phyloP scores from a whole-genome alignment of 2,797 vertebrate species.

The Poecilia velifera region DNA sequence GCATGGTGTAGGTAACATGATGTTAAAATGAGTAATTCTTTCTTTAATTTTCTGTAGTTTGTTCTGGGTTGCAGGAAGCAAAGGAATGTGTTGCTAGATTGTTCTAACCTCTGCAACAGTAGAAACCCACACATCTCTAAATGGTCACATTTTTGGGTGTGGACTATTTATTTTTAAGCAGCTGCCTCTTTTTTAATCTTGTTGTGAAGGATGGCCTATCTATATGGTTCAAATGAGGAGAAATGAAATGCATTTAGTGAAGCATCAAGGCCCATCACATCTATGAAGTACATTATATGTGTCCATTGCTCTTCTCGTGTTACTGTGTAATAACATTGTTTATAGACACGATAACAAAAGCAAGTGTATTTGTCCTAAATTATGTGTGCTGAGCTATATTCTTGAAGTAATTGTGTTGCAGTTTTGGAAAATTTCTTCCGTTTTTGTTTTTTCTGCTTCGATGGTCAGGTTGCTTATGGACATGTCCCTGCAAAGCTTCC shows the following conservation, averaged over 20 bases:
- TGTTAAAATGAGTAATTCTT: slow-evolving; percentile 20
- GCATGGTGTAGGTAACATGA: slow-evolving; percentile 48
- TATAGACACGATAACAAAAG: not conserved
- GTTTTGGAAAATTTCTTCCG: not conserved
- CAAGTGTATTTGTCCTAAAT: not conserved
- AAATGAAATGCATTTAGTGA: not conserved
- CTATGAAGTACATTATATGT: not conserved
- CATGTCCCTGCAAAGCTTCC: not conserved
- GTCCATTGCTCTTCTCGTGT: not conserved
- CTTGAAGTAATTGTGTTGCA: not conserved
- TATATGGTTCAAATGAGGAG: not conserved
- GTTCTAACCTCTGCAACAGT: not conserved
- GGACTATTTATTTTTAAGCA: not conserved
- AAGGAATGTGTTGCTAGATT: not conserved
- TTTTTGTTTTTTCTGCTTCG: not conserved
- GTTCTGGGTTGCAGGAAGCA: not conserved
- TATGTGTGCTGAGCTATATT: not conserved
- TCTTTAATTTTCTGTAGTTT: not conserved
- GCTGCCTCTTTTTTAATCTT: not conserved
- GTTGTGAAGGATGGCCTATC: not conserved
- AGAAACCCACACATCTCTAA: not conserved
- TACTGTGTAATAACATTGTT: not conserved
- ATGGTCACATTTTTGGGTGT: not conserved
- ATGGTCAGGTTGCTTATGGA: not conserved
- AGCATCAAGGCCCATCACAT: not conserved